phyloP scores from a whole-genome alignment of 2,113 vertebrate species.

The Argyrosomus japonicus region DNA sequence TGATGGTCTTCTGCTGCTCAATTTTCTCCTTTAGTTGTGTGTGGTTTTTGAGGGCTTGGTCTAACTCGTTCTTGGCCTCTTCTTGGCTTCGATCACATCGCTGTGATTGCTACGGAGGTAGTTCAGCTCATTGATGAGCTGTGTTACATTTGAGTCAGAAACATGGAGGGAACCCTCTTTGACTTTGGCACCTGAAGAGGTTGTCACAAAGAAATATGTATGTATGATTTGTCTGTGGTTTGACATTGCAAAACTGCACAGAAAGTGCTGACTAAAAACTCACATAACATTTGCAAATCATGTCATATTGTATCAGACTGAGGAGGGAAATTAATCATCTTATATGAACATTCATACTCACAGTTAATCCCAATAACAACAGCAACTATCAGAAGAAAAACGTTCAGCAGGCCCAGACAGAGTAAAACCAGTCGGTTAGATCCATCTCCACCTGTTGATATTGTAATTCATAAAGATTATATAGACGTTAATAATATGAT shows the following conservation, averaged over 20 bases:
- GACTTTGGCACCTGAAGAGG: conserved; percentile 44
- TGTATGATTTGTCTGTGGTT: neutral
- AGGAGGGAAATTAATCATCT: neutral
- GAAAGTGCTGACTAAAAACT: too few species aligned
- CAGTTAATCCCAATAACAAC: conserved; percentile 60
- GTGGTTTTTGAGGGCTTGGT: neutral
- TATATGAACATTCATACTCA: conserved; percentile 47
- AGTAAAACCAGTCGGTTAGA: conserved; percentile 31
- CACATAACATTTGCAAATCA: too few species aligned
- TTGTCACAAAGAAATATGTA: neutral
- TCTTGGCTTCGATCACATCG: conserved; percentile 24
- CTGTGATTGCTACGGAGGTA: conserved; percentile 57
- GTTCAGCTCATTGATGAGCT: conserved; percentile 49
- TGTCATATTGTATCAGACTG: too few species aligned
- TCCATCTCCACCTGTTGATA: neutral
- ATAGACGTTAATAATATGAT: neutral
- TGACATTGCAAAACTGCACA: neutral
- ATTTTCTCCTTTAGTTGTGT: conserved; percentile 32
- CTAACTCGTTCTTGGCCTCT: conserved; percentile 30
- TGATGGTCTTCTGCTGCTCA: conserved; percentile 19
- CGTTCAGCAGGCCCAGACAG: conserved; percentile 57
- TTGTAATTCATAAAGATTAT: neutral
- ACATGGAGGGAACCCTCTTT: neutral
- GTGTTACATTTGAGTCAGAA: conserved; percentile 6
- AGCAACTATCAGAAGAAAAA: conserved; percentile 50